Conservation (phyloP, 2,888 invertebrate genomes). For the Stegana nigrithorax region DNA sequence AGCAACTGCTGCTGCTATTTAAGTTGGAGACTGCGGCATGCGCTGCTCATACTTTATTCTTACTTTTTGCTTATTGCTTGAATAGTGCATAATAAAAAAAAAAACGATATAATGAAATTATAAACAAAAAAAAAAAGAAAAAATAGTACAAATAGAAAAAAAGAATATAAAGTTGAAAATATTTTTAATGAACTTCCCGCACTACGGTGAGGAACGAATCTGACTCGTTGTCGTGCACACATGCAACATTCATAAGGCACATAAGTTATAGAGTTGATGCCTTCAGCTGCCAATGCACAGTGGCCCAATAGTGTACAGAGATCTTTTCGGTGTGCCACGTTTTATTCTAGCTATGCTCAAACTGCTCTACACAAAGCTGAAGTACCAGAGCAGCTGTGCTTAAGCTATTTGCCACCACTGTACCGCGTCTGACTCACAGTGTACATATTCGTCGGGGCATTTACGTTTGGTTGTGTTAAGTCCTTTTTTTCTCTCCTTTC, state of each 20-base stretch:
- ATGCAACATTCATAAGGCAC: background rate
- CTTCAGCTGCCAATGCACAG: too few relatives aligned
- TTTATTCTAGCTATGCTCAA: background rate
- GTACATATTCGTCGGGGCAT: too few relatives aligned
- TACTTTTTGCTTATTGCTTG: background rate
- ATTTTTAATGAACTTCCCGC: constrained; percentile 7
- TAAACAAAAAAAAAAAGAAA: background rate
- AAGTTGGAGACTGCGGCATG: background rate
- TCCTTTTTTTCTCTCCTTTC: background rate
- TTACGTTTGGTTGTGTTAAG: too few relatives aligned
- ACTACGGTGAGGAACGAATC: too few relatives aligned
- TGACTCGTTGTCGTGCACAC: background rate
- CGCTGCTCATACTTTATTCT: background rate
- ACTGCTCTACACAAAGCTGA: too few relatives aligned
- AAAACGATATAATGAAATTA: constrained; percentile 8
- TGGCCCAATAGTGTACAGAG: too few relatives aligned
- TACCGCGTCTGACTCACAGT: too few relatives aligned
- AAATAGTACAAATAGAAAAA: background rate
- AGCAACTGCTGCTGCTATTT: background rate
- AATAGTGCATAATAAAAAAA: constrained; percentile 1
- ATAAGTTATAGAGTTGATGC: too few relatives aligned
- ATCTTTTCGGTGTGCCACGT: background rate
- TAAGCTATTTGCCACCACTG: too few relatives aligned
- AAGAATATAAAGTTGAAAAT: background rate
- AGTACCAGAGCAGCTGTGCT: too few relatives aligned